Percentiles rank a stretch among this genome's conserved stretches.
Conservation (phyloP, 2,797 vertebrate species). For the Rachycentron canadum region DNA sequence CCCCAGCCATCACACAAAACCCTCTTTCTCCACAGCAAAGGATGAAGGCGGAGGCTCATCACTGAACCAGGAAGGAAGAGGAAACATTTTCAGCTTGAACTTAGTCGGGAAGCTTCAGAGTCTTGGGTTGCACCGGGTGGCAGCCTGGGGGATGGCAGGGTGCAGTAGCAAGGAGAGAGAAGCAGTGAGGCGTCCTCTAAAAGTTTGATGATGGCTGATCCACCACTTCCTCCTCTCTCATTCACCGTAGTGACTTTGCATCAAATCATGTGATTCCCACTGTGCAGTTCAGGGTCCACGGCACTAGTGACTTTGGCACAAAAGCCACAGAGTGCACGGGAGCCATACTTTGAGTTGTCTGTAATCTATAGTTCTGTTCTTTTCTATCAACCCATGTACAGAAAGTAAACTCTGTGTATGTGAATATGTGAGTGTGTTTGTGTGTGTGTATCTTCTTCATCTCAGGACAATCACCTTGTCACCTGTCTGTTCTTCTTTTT, state of each 20-base stretch:
- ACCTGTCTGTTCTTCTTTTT: conserved; percentile 48
- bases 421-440: conserved; percentile 4
- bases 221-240: conserved; percentile 17
- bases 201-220: conserved; percentile 44
- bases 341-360: conserved; percentile 59
- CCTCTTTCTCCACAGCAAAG: conserved; percentile 18
- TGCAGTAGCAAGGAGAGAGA: conserved; percentile 37
- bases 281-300: conserved; percentile 49
- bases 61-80: conserved; percentile 9
- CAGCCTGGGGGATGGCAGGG: conserved; percentile 78
- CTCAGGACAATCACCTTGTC: conserved; percentile 71
- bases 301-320: conserved; percentile 50
- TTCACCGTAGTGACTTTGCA: conserved; percentile 65
- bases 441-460: conserved; percentile 53
- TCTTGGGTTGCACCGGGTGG: conserved; percentile 87
- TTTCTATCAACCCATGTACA: conserved; percentile 56
- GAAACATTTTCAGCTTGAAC: conserved; percentile 88
- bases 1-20: conserved; percentile 9
- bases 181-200: conserved; percentile 18
- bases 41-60: conserved; percentile 29
- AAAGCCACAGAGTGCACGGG: conserved; percentile 57
- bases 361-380: conserved; percentile 46
- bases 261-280: conserved; percentile 53
- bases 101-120: conserved; percentile 87
- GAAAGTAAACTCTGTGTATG: conserved; percentile 10